Evolutionary conservation across 30 jellyfish, hydroid and myxozoan genomes (phyloP), one percentile per base, ranked within the genome.

Genomic region (Morbakka virulenta): DNA sequence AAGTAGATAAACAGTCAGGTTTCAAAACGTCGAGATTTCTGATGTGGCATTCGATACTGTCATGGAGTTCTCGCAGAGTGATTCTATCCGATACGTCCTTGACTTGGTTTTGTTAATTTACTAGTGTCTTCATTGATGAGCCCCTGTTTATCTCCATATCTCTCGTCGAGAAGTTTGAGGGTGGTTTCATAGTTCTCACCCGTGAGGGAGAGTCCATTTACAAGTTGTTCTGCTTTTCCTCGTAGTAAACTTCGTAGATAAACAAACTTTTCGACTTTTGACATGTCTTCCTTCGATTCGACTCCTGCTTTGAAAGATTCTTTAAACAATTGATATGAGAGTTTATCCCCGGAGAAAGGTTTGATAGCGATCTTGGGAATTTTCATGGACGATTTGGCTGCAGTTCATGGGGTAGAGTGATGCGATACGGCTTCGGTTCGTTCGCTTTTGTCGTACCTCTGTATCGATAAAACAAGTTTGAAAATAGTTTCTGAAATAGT

Each of bases 121-220:
- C 26, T 28, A 82, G 51, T 4, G 76, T 82, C 88, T 12, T 87
- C 82, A n/a, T 62, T 50, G 13, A 72, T 64, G 23, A 82, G 36
- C n/a, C 64, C 83, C 49, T 82, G 94, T 50, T 25, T 63, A 29
- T 72, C 72, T 4, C 79, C 88, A 62, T 50, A 82, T 13, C 90
- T 28, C 47, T 80, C 47, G 24, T 41, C 22, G 25, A 80, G 33
- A 67, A 80, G 50, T 11, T 50, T 68, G 14, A 71, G 48, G 4
- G 93, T 80, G 27, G 69, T 82, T 2, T 28, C 6, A 81, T 70
- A 81, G 61, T 81, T 81, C 41, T 70, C 73, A 4, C 41, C 30
- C 21, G 85, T 69, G 26, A 71, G 31, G 48, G 57, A 75, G 13
- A 67, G 49, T 14, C 86, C 93, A 2, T 78, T 2, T 20, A 69